These are phyloP conservation scores for Cynopterus sphinx DNA, from an alignment of 2,797 vertebrate species.

Conservation along the genomic window DNA sequence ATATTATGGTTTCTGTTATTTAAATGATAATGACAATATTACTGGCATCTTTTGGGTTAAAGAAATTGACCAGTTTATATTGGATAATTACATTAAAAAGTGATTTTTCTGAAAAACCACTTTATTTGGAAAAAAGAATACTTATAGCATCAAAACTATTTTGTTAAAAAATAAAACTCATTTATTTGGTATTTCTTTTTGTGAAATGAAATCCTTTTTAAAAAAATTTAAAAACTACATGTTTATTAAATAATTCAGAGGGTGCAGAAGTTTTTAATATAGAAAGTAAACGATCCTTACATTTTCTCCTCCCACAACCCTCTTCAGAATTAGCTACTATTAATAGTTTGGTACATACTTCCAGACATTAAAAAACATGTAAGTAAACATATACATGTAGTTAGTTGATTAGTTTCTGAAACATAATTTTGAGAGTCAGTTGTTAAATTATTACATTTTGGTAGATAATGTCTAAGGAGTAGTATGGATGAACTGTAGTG, in stretches of 20 bases:
- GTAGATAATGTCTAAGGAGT: background rate
- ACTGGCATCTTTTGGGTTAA: background rate
- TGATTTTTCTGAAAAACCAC: background rate
- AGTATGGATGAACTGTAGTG: background rate
- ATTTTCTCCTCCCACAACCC: background rate
- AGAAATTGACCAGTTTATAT: background rate
- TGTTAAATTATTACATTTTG: slow-evolving; percentile 1
- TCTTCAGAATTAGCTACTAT: background rate
- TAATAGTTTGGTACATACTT: background rate
- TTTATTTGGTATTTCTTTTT: slow-evolving; percentile 22
- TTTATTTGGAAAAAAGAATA: slow-evolving; percentile 26
- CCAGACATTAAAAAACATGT: background rate
- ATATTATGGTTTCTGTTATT: background rate
- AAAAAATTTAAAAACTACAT: background rate
- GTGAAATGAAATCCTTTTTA: slow-evolving; percentile 17
- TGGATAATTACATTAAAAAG: background rate
- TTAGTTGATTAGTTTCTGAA: background rate
- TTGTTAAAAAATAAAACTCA: background rate
- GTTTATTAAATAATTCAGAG: background rate
- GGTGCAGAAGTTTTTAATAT: background rate
- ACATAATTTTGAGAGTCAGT: background rate
- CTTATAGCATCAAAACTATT: background rate
- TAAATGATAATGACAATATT: slow-evolving; percentile 1
- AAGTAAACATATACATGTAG: background rate
- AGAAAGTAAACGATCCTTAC: background rate